Base-by-base conservation (phyloP, 2,888 invertebrate genomes). In the Cephus pulcher region DNA sequence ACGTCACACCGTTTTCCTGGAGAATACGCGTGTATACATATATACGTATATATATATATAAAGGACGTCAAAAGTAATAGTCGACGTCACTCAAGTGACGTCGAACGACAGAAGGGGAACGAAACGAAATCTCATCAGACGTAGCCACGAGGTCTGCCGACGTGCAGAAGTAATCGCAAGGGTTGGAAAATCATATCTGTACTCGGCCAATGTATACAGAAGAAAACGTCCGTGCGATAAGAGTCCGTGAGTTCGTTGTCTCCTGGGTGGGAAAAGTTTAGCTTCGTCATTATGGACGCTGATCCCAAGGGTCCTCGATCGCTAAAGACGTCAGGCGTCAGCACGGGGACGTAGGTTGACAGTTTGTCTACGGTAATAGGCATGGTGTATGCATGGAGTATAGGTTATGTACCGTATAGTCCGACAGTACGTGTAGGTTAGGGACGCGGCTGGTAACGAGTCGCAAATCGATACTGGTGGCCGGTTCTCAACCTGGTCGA, bases 11-110 rank as follows among this genome's bases (percentile, higher is more conserved):
- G 74, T 83, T 82, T 80, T 81, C 76, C 76, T 73, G 68, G 4
- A 37, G 15, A 76, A 32, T 37, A 32, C 33, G 12, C 12, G 15
- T 6, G n/a, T 33, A 70, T 11, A 30, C 11, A 35, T 15, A 4
- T 12, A 12, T 4, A n/a, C 32, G 32, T 12, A 70, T 70, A 30
- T 30, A 71, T 2, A 11, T 71, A 79, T 82, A 84, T 79, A 84
- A 81, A 78, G 78, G 80, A 82, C 80, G 84, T 87, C 84, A 85
- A 86, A 88, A 87, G 85, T 88, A 88, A 88, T 86, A 86, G 82
- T 81, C 83, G 84, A 75, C 83, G 85, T 84, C 86, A 76, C 71
- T 78, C 78, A 73, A 70, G 75, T 33, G 73, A 75, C 75, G 73
- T 70, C 78, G 75, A 78, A 78, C 78, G 30, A 68, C 34, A 68